These are phyloP conservation scores for Centropus unirufus DNA, from an alignment of 2,113 vertebrate species.

Conservation along the genomic window DNA sequence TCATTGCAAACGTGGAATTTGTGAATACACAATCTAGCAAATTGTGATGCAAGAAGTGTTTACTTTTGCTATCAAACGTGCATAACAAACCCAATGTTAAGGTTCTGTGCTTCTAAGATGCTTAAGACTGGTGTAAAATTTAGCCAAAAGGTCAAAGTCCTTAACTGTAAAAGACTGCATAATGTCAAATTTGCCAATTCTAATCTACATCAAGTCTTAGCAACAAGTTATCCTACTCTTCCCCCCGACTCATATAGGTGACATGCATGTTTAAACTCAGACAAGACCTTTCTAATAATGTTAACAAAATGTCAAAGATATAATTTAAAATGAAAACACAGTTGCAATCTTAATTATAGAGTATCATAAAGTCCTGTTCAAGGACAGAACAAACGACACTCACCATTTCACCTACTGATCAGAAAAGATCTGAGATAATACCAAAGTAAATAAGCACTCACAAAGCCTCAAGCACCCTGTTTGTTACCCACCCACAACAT, in stretches of 20 bases:
- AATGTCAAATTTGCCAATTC: not conserved
- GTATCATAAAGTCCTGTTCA: conserved; percentile 10
- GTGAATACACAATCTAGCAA: not conserved
- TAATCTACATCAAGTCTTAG: conserved; percentile 7
- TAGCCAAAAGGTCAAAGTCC: conserved; percentile 20
- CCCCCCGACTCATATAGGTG: not conserved
- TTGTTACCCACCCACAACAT: conserved; percentile 45
- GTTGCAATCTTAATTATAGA: conserved; percentile 31
- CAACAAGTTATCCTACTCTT: not conserved
- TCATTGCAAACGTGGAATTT: not conserved
- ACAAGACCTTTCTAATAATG: conserved; percentile 26
- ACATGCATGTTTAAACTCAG: conserved; percentile 2
- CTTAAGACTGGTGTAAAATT: not conserved
- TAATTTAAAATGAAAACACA: conserved; percentile 45
- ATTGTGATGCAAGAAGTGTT: not conserved
- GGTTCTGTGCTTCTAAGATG: not conserved
- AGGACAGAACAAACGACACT: not conserved
- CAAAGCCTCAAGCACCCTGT: conserved; percentile 17
- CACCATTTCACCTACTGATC: conserved; percentile 14
- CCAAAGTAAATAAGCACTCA: conserved; percentile 40
- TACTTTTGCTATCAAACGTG: not conserved
- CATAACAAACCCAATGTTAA: not conserved
- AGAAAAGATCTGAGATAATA: conserved; percentile 34
- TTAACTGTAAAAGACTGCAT: not conserved
- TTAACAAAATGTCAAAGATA: conserved; percentile 39